Conservation (phyloP, 2,797 vertebrate species). For the Hylomyscus alleni region DNA sequence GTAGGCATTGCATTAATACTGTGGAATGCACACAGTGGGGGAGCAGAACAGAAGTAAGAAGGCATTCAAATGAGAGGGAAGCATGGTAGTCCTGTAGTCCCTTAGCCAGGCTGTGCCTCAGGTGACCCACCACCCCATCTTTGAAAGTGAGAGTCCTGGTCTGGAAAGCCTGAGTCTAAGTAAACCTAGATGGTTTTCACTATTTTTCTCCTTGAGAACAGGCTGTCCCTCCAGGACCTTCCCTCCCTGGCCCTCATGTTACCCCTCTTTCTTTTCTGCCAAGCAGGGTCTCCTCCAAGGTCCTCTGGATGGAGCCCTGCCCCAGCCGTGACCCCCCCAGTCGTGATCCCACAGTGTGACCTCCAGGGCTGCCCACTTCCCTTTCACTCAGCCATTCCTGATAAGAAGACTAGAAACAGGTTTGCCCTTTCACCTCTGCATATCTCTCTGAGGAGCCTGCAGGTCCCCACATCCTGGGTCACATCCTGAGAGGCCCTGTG, state of each 20-base stretch:
- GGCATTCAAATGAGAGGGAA: not conserved
- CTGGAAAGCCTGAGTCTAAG: not conserved
- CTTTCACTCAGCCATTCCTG: slow-evolving; percentile 81
- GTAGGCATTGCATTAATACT: not conserved
- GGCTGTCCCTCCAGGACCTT: not conserved
- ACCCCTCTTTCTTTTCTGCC: slow-evolving; percentile 65
- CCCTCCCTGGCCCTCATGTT: slow-evolving; percentile 1
- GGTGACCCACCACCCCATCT: not conserved
- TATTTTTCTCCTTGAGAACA: not conserved
- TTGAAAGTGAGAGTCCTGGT: not conserved
- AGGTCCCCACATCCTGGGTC: slow-evolving; percentile 83
- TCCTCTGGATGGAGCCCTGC: slow-evolving; percentile 66
- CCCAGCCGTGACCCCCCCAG: slow-evolving; percentile 78
- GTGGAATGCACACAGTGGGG: not conserved
- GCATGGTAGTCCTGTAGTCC: not conserved
- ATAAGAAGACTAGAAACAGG: slow-evolving; percentile 90
- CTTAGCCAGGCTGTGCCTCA: not conserved
- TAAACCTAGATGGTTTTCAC: not conserved
- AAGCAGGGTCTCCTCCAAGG: slow-evolving; percentile 55
- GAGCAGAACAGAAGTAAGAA: not conserved
- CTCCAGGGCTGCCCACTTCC: slow-evolving; percentile 81
- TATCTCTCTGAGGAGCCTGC: slow-evolving; percentile 71
- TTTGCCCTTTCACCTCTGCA: slow-evolving; percentile 89
- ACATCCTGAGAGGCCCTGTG: slow-evolving; percentile 65
- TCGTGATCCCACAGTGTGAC: slow-evolving; percentile 69